Evolutionary conservation across 1,140 invertebrate species (phyloP), one percentile per base, ranked within the genome.

Genomic region (Zaprionus africanus): DNA sequence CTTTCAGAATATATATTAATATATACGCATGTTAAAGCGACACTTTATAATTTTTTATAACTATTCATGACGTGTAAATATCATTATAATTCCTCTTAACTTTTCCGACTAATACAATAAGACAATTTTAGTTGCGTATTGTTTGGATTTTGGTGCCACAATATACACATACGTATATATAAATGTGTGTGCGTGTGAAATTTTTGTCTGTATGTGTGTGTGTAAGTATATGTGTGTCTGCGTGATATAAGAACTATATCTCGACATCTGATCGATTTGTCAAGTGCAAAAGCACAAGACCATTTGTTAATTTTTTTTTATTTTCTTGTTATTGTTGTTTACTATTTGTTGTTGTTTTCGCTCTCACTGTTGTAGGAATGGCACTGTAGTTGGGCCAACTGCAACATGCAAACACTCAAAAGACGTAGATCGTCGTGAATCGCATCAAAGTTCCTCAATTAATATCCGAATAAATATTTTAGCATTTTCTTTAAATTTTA

Each of bases 61-160:
- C 76, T 64, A 58, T 79, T 72, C 43, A 81, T 81, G 75, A 87
- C 67, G 74, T 88, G 84, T 88, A 88, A 88, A 88, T 88, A 90
- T 88, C 81, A 81, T 81, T 88, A 81, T 77, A 78, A 77, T 84
- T 77, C 74, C 68, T 81, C 88, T 15, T 71, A 75, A 75, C 65
- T 49, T 38, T 60, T 78, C 75, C 46, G 70, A 75, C 66, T 84
- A 83, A 79, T 84, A 88, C 85, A 90, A 82, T 88, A 81, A 84
- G 72, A 79, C 79, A 86, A 76, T 65, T 70, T 46, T 69, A 71
- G 58, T 75, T 78, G 46, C 58, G 65, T 75, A 78, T 71, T 71
- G 53, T 67, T 74, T 76, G 62, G 59, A 57, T 64, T 74, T 70
- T 72, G 70, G 84, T 88, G 84, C 81, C 85, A 79, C 76, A 79